Percentiles rank a stretch among this genome's conserved stretches.
phyloP scores from a whole-genome alignment of 2,113 vertebrate genomes.

The Panurus biarmicus region DNA sequence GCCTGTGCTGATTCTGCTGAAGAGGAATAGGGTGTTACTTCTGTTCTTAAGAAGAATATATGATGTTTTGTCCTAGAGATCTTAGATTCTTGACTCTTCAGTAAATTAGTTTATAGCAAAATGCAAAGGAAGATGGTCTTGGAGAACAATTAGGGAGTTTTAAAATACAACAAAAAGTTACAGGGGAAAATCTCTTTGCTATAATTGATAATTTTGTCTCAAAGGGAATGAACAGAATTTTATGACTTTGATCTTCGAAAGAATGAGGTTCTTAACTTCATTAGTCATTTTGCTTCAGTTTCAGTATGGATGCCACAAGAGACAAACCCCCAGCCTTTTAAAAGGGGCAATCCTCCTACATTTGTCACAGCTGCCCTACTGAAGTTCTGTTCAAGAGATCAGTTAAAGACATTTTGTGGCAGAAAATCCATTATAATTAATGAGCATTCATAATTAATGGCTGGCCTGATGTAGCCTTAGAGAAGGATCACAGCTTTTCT shows the following conservation, averaged over 20 bases:
- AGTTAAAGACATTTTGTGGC: not conserved
- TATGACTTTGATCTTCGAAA: slow-evolving; percentile 17
- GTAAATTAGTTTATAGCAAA: not conserved
- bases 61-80: not conserved
- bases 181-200: not conserved
- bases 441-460: slow-evolving; percentile 15
- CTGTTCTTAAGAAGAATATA: not conserved
- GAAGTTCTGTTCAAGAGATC: not conserved
- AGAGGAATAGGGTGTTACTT: not conserved
- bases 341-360: not conserved
- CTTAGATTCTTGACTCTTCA: not conserved
- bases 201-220: not conserved
- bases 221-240: not conserved
- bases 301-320: not conserved
- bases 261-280: not conserved
- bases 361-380: not conserved
- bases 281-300: not conserved
- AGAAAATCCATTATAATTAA: not conserved
- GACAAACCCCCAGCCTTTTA: not conserved
- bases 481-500: not conserved
- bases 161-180: not conserved
- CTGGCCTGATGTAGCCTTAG: not conserved
- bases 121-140: not conserved
- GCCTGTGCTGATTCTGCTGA: not conserved
- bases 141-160: not conserved